A percentile compares a stretch with the other conserved stretches of the same genome.
Conservation (phyloP, 2,888 invertebrate genomes). For the Kuschelorhynchus macadamiae region DNA sequence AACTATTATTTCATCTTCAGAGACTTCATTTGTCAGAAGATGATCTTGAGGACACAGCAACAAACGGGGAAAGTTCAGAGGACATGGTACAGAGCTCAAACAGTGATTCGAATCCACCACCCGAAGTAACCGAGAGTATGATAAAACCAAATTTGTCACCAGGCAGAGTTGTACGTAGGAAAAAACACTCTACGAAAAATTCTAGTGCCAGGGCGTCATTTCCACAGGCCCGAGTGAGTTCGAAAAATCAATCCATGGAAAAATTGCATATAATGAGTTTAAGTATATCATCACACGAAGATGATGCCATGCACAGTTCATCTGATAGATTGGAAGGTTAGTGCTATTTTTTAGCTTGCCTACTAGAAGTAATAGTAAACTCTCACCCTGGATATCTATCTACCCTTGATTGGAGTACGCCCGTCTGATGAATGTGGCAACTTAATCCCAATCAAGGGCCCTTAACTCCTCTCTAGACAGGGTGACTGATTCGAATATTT, state of each 20-base stretch:
- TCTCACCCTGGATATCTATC: too few species aligned
- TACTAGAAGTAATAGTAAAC: too few species aligned
- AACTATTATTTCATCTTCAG: constrained; percentile 25
- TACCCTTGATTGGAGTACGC: too few species aligned
- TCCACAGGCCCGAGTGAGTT: constrained; percentile 74
- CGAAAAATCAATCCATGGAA: constrained; percentile 64
- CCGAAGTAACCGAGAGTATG: constrained; percentile 33
- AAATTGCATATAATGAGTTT: constrained; percentile 39
- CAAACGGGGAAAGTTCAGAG: constrained; percentile 52
- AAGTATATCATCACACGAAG: constrained; percentile 62
- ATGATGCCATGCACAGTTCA: constrained; percentile 74
- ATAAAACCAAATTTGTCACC: constrained; percentile 76
- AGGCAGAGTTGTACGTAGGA: constrained; percentile 81
- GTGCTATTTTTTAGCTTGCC: too few species aligned
- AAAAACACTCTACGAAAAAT: constrained; percentile 68
- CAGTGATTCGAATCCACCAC: constrained; percentile 63
- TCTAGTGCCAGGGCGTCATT: constrained; percentile 77
- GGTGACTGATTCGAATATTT: too few species aligned
- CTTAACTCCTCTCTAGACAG: too few species aligned
- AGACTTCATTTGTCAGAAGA: constrained; percentile 39
- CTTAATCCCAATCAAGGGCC: too few species aligned
- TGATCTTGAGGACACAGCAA: constrained; percentile 38
- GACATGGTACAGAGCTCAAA: constrained; percentile 54
- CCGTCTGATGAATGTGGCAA: too few species aligned
- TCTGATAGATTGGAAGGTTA: constrained; percentile 73